phyloP scores from a whole-genome alignment of 2,113 vertebrate genomes.

The Syrmaticus mikado region DNA sequence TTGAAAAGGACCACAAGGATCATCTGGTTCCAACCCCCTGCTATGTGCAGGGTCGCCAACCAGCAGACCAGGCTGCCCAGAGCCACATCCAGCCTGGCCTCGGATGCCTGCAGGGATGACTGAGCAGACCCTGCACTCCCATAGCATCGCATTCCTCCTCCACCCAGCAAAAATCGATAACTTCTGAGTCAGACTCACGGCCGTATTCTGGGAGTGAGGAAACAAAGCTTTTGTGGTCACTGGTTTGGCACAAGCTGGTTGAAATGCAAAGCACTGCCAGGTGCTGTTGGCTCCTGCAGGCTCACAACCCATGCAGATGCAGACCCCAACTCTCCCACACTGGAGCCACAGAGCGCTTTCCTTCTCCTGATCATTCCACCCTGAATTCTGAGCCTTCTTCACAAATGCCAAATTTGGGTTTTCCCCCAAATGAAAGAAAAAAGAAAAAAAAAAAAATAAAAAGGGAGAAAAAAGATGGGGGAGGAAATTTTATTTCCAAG shows the following conservation, averaged over 20 bases:
- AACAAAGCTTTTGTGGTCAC: background rate
- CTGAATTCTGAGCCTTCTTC: background rate
- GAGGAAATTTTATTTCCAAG: conserved; percentile 73
- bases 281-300: background rate
- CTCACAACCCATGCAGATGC: accelerated
- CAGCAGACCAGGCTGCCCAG: no score
- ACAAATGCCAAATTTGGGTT: background rate
- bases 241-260: background rate
- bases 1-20: no score
- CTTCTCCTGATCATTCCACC: background rate
- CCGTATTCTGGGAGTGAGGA: conserved; percentile 5
- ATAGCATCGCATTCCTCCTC: background rate
- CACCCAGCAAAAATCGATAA: background rate
- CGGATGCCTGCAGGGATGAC: background rate
- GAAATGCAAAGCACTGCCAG: conserved; percentile 15
- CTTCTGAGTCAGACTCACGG: background rate
- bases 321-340: accelerated
- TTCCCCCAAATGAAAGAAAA: background rate
- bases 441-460: background rate
- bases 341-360: accelerated
- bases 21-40: no score
- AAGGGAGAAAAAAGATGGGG: background rate
- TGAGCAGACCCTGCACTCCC: background rate
- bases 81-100: no score
- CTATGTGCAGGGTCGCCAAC: no score